phyloP scores from a whole-genome alignment of 2,888 invertebrate genomes.

The Notocelia uddmanniana region DNA sequence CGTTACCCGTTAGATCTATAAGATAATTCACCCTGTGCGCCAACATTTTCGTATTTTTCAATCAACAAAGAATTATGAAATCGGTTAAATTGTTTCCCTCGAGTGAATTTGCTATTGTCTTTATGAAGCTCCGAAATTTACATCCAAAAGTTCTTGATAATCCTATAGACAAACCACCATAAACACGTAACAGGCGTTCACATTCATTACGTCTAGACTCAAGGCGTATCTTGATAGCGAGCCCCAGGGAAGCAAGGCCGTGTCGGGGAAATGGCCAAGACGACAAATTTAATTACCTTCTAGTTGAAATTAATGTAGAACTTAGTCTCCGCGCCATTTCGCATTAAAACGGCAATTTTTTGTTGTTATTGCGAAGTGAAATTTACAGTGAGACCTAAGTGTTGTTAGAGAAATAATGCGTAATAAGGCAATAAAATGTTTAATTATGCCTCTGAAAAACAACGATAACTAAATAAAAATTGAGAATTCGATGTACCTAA shows the following conservation, averaged over 20 bases:
- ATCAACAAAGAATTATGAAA: too few relatives aligned
- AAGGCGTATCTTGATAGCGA: neutral
- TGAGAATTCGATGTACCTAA: too few relatives aligned
- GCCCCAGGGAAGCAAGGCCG: slow-evolving; percentile 3
- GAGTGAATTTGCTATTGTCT: too few relatives aligned
- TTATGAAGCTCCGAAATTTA: neutral
- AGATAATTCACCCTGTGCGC: too few relatives aligned
- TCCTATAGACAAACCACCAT: neutral
- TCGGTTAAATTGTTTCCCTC: too few relatives aligned
- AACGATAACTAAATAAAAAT: too few relatives aligned
- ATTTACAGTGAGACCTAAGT: neutral
- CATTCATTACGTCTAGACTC: slow-evolving; percentile 15
- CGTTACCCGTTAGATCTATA: too few relatives aligned
- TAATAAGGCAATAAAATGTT: too few relatives aligned
- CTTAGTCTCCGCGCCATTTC: slow-evolving; percentile 2
- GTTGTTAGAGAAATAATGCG: neutral
- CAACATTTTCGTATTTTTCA: too few relatives aligned
- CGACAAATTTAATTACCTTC: slow-evolving; percentile 30
- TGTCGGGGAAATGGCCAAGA: slow-evolving; percentile 23
- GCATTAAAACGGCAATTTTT: neutral
- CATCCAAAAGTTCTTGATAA: neutral
- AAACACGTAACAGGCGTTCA: neutral
- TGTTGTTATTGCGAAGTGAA: neutral
- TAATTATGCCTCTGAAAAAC: too few relatives aligned
- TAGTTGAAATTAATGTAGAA: slow-evolving; percentile 35